Conservation (phyloP, 1,140 invertebrate species). For the Copidosoma floridanum region DNA sequence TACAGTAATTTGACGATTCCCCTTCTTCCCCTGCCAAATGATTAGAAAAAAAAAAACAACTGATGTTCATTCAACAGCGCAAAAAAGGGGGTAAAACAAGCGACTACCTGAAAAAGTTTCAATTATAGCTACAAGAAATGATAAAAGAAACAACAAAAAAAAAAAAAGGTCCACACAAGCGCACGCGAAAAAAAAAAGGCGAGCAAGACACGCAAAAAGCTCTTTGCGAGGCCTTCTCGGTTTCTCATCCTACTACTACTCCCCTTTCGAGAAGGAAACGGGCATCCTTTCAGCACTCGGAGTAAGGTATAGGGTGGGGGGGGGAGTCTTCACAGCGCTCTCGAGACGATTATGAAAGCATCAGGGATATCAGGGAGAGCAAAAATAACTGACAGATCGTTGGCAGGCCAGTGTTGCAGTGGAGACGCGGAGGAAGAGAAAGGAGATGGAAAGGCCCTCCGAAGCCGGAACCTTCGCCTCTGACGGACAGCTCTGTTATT, state of each 20-base stretch:
- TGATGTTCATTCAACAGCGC: too few relatives aligned
- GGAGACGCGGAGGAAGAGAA: background rate
- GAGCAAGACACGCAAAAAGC: background rate
- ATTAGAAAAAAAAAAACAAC: too few relatives aligned
- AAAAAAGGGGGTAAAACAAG: too few relatives aligned
- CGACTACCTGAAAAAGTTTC: background rate
- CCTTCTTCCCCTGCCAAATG: too few relatives aligned
- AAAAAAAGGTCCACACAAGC: too few relatives aligned
- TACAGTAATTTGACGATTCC: too few relatives aligned
- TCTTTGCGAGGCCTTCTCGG: too few relatives aligned
- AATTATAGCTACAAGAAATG: background rate
- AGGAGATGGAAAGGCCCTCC: conserved; percentile 1
- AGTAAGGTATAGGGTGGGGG: too few relatives aligned
- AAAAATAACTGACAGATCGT: conserved; percentile 43
- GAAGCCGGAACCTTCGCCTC: conserved; percentile 36
- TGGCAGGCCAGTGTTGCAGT: conserved; percentile 34
- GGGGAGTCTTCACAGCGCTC: conserved; percentile 1
- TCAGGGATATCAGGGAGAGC: conserved; percentile 29
- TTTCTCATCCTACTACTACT: background rate
- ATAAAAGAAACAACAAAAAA: background rate
- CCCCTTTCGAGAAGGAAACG: background rate
- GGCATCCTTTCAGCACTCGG: conserved; percentile 14
- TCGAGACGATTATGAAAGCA: conserved; percentile 29
- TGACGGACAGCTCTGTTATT: conserved; percentile 46
- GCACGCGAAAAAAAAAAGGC: too few relatives aligned